Conservation (phyloP, 2,113 vertebrate genomes). For the Gambusia holbrooki region DNA sequence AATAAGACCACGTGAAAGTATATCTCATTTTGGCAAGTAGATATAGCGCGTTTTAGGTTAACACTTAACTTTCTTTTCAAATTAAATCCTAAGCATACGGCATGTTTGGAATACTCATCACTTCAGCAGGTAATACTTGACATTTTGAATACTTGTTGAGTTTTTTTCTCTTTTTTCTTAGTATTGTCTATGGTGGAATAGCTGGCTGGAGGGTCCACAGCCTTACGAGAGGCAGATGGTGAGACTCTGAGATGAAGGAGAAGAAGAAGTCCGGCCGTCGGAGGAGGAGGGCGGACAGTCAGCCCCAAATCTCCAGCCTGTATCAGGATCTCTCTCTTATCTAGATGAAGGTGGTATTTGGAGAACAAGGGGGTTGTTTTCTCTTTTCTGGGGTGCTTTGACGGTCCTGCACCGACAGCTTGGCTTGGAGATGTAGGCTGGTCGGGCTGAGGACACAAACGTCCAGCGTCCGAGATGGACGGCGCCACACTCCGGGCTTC, state of each 20-base stretch:
- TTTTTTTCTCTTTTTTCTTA: slow-evolving; percentile 51
- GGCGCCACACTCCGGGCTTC: slow-evolving; percentile 77
- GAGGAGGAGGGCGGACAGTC: slow-evolving; percentile 25
- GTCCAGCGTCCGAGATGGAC: slow-evolving; percentile 83
- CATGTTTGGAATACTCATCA: slow-evolving; percentile 74
- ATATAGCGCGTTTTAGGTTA: slow-evolving; percentile 80
- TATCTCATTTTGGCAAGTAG: slow-evolving; percentile 88
- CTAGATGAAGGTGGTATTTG: not conserved
- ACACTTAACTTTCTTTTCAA: slow-evolving; percentile 71
- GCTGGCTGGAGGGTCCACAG: slow-evolving; percentile 65
- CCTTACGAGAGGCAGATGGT: slow-evolving; percentile 51
- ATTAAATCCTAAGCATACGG: slow-evolving; percentile 68
- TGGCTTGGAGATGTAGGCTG: slow-evolving; percentile 63
- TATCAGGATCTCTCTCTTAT: slow-evolving; percentile 35
- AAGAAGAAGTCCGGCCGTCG: slow-evolving; percentile 48
- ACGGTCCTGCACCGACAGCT: slow-evolving; percentile 51
- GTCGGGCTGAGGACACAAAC: slow-evolving; percentile 72
- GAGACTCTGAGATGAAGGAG: slow-evolving; percentile 51
- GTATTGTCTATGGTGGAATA: slow-evolving; percentile 68
- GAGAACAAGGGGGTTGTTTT: slow-evolving; percentile 31
- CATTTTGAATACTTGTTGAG: slow-evolving; percentile 60
- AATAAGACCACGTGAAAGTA: slow-evolving; percentile 81
- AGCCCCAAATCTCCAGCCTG: slow-evolving; percentile 54
- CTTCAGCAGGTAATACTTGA: slow-evolving; percentile 70
- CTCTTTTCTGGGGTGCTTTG: slow-evolving; percentile 58